phyloP scores from a whole-genome alignment of 2,888 invertebrate species.

The Plusia festucae region DNA sequence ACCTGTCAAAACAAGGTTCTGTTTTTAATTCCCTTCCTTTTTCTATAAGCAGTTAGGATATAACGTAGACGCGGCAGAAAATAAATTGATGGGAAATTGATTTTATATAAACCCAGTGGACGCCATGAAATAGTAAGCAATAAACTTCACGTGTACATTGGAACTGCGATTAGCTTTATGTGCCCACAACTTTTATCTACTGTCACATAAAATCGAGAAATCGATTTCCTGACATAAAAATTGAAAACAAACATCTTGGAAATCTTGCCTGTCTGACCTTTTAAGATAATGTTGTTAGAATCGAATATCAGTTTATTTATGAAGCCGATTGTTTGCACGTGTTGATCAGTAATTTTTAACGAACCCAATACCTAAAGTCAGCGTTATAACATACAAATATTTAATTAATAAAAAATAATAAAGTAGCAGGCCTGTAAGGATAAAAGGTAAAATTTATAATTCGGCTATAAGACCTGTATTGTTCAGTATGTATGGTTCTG shows the following conservation, averaged over 20 bases:
- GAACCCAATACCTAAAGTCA: too few relatives aligned
- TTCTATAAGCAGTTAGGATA: background rate
- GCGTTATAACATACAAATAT: too few relatives aligned
- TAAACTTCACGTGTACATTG: conserved; percentile 20
- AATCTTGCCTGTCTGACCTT: conserved; percentile 9
- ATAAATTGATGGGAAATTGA: conserved; percentile 3
- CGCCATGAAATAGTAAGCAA: background rate
- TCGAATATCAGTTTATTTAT: too few relatives aligned
- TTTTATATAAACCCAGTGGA: background rate
- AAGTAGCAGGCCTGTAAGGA: too few relatives aligned
- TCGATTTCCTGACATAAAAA: conserved; percentile 17
- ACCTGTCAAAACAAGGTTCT: background rate
- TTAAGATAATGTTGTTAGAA: too few relatives aligned
- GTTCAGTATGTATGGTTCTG: too few relatives aligned
- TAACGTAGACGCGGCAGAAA: background rate
- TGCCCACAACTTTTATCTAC: conserved; percentile 21
- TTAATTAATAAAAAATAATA: too few relatives aligned
- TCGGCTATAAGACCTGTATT: too few relatives aligned
- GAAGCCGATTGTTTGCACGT: too few relatives aligned
- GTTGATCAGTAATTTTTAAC: too few relatives aligned
- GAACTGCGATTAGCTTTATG: background rate
- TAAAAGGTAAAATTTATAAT: too few relatives aligned
- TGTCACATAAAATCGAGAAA: conserved; percentile 33
- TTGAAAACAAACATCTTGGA: conserved; percentile 17
- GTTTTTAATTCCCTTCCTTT: background rate